phyloP scores from a whole-genome alignment of 2,113 vertebrate species.

The Podilymbus podiceps region DNA sequence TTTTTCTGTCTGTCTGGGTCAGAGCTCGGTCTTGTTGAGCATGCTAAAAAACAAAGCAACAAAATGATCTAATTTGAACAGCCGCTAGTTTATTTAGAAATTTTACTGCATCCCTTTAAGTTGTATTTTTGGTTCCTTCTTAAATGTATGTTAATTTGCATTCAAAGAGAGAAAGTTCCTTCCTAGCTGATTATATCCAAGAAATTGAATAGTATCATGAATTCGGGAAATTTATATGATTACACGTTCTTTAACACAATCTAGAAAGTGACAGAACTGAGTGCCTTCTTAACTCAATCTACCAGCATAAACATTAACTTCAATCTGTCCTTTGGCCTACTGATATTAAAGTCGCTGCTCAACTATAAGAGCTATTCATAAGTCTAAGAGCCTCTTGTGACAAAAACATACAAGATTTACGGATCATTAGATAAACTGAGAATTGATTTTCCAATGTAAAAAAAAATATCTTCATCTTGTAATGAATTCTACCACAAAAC shows the following conservation, averaged over 20 bases:
- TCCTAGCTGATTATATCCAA: background rate
- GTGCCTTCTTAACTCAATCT: background rate
- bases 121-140: background rate
- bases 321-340: background rate
- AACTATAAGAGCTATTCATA: background rate
- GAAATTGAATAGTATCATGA: background rate
- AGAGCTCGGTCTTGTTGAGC: slow-evolving; percentile 87
- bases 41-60: slow-evolving; percentile 75
- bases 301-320: background rate
- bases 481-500: background rate
- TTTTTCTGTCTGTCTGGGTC: slow-evolving; percentile 90
- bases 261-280: background rate
- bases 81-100: background rate
- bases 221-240: background rate
- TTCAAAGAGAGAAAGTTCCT: background rate
- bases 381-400: background rate
- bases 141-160: background rate
- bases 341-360: background rate
- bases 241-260: background rate
- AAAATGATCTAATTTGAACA: background rate
- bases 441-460: background rate
- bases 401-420: background rate
- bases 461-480: background rate
- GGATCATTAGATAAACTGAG: background rate
- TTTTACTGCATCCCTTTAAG: background rate